These are phyloP conservation scores for Lamellibrachia columna DNA, from an alignment of 2,888 invertebrate genomes.

Conservation along the genomic window DNA sequence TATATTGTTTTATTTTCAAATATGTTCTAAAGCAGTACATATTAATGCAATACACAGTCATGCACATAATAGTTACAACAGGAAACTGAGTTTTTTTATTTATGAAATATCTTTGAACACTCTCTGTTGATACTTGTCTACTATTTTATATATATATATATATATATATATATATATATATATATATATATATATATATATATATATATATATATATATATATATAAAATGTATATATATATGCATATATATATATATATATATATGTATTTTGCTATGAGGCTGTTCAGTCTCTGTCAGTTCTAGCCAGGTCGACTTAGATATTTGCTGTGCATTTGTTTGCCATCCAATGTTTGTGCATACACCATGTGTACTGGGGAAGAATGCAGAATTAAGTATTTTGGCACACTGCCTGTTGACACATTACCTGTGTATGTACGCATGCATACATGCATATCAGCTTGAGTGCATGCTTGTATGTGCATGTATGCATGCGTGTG, in stretches of 20 bases:
- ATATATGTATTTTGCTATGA: not conserved
- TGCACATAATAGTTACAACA: not conserved
- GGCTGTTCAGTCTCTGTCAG: not conserved
- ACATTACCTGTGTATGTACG: not conserved
- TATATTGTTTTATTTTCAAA: too few relatives aligned
- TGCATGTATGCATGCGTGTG: not conserved
- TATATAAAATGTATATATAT: too few relatives aligned
- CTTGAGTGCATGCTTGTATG: not conserved
- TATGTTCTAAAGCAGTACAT: too few relatives aligned
- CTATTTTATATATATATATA: too few relatives aligned
- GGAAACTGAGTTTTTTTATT: not conserved
- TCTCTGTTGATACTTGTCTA: not conserved
- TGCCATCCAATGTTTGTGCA: not conserved
- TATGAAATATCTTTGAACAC: not conserved
- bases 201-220: too few relatives aligned
- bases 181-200: too few relatives aligned
- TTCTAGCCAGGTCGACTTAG: not conserved
- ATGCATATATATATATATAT: not conserved
- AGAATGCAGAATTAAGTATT: not conserved
- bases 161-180: too few relatives aligned
- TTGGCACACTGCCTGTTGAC: slow-evolving; percentile 6
- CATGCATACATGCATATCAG: not conserved
- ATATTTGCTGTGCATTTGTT: not conserved
- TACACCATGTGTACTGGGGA: not conserved
- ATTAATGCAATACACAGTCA: not conserved